Conservation (phyloP, 2,888 invertebrate species). For the Leptopterna dolabrata region DNA sequence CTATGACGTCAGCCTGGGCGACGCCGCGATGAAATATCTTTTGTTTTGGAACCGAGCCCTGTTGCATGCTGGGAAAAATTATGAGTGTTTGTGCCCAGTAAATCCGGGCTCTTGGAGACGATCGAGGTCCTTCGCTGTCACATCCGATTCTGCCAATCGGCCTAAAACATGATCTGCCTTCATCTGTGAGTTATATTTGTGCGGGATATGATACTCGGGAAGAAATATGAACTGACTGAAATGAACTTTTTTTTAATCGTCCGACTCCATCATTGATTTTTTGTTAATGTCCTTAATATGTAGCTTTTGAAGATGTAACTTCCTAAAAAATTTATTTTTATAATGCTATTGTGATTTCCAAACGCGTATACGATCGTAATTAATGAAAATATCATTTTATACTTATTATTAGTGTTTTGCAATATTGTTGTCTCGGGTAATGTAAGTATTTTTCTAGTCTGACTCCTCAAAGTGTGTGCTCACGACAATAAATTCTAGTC, state of each 20-base stretch:
- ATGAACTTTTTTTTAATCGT: conserved; percentile 43
- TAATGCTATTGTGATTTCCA: conserved; percentile 43
- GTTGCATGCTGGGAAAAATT: conserved; percentile 62
- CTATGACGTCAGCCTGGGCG: conserved; percentile 47
- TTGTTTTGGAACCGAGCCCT: conserved; percentile 62
- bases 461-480: conserved; percentile 46
- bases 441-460: conserved; percentile 54
- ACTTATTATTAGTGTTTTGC: conserved; percentile 45
- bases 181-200: conserved; percentile 1
- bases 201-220: conserved; percentile 29
- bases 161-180: conserved; percentile 4
- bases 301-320: conserved; percentile 29
- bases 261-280: conserved; percentile 41
- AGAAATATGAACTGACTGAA: conserved; percentile 28
- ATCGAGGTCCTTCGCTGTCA: neutral
- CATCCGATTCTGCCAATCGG: neutral
- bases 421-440: conserved; percentile 30
- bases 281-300: conserved; percentile 38
- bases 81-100: conserved; percentile 54
- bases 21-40: conserved; percentile 62
- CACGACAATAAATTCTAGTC: conserved; percentile 59
- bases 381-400: conserved; percentile 50
- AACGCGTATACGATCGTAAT: conserved; percentile 47
- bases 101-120: conserved; percentile 13
- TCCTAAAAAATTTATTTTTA: conserved; percentile 40